Evolutionary conservation across 2,113 vertebrate species (phyloP), one percentile per base, ranked within the genome.

Genomic region (Turdus rufiventris): DNA sequence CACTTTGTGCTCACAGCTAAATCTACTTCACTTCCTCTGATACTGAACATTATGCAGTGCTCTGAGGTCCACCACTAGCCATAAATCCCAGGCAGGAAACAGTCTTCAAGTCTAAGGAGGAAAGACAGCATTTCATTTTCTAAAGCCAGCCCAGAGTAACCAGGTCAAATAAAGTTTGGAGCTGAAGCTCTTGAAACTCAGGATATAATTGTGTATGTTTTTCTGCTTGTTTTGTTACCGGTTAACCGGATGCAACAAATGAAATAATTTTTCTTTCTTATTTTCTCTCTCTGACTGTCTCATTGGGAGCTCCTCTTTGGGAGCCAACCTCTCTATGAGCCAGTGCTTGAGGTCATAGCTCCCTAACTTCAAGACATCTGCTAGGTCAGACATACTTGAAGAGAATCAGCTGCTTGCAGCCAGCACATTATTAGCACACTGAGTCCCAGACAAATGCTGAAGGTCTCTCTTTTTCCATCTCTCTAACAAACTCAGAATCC

Each of bases 41-140:
- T 76, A 92, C 82, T 54, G 65, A 95, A 63, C 90, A 54, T 91
- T 71, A 58, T 51, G 58, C 88, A 91, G 91, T 74, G 86, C 91
- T 95, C 86, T 91, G 94, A 96, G 96, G 73, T 85, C 72, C 61
- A 74, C 62, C 81, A 65, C 56, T 70, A 68, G 65, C 87, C 82
- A 94, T 97, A 97, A 97, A 95, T 97, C 88, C 90, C 90, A 94
- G 93, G 65, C 94, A 96, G 96, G 95, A 97, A 97, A 92, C 88
- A 58, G 89, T 94, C 95, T 92, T 81, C 70, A 51, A 88, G 81
- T 85, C 87, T 85, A 94, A 95, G 75, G 71, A 88, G 84, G 93
- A 88, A 96, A 93, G 81, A 90, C 50, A 91, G 89, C 58, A 8
- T 97, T 96, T 97, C 62, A 61, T 97, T 97, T 97, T 95, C 91